Base-by-base conservation (phyloP, 2,797 vertebrate genomes). In the Glyptemys insculpta region DNA sequence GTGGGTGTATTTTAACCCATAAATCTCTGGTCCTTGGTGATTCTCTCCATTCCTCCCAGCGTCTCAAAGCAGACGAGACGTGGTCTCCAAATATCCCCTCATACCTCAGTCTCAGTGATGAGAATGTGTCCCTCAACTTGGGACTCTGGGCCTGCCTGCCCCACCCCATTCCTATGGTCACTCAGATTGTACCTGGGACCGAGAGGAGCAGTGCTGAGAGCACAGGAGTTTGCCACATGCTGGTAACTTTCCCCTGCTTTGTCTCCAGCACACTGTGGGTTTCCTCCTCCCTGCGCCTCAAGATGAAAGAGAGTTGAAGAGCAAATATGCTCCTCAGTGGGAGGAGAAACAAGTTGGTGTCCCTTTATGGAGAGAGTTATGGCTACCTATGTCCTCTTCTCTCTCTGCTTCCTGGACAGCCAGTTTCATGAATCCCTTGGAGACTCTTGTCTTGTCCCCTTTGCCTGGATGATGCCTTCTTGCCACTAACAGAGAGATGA, bases 21-120 rank as follows among this genome's bases (percentile, higher is more conserved):
- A 14, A 47, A 44, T 47, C 25, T 47, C 44, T 76, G 72, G 23
- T 47, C 12, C 23, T 29, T 47, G 25, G 5, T 47, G 72, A 16
- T 47, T 27, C 72, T 47, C 72, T 47, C 25, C 44, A 15, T 76
- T 29, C 72, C 41, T 47, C 72, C 25, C 25, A 27, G 4, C 2
- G 0, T 15, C 23, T 47, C 37, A 25, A 47, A 76, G 3, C 3
- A 76, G 37, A 27, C 3, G 37, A 44, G 41, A 27, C 2, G 1
- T 44, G 25, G 23, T 27, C 23, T 44, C 41, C 72, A 44, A 25
- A 76, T 27, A 47, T 68, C 72, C 19, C 5, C 6, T 76, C 44
- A 14, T 25, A 27, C 12, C 72, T 29, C 41, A 44, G 23, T 47
- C 25, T 44, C 37, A 47, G 6, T 47, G 44, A 12, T 3, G 2